Evolutionary conservation across 1,140 invertebrate genomes (phyloP).

Genomic region (Magallana ariakensis): DNA sequence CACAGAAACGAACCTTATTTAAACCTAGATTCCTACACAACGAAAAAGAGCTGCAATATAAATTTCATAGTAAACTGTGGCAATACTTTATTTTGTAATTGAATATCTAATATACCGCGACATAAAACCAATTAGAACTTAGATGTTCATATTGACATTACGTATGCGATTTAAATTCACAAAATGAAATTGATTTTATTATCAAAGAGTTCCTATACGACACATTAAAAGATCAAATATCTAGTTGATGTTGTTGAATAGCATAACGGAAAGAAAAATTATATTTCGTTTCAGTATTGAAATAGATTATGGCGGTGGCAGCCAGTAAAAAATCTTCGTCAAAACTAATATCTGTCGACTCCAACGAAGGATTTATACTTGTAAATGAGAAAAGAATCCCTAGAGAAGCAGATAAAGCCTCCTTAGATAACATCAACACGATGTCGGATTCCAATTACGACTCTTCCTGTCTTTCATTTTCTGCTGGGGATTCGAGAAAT

Average conservation of each 20-base stretch:
- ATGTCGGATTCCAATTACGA: background rate
- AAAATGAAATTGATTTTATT: background rate
- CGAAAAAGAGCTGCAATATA: background rate
- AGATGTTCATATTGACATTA: conserved; percentile 7
- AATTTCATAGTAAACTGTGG: background rate
- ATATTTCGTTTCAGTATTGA: background rate
- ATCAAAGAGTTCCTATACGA: background rate
- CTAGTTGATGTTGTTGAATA: background rate
- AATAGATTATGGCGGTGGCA: background rate
- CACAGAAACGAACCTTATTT: background rate
- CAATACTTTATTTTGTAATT: conserved; percentile 23
- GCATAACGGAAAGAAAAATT: background rate
- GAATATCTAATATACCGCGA: conserved; percentile 11
- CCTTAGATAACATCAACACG: background rate
- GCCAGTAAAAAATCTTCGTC: background rate
- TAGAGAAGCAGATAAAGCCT: background rate
- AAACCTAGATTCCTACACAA: conserved; percentile 12
- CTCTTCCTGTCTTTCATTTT: background rate
- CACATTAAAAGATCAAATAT: conserved; percentile 26
- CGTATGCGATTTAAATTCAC: conserved; percentile 9
- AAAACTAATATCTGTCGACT: conserved; percentile 14
- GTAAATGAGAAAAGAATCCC: background rate
- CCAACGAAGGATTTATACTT: background rate
- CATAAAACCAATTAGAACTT: conserved; percentile 10
- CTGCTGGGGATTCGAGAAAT: background rate